Evolutionary conservation across 1,140 invertebrate species (phyloP).

Genomic region (Megalopta genalis): DNA sequence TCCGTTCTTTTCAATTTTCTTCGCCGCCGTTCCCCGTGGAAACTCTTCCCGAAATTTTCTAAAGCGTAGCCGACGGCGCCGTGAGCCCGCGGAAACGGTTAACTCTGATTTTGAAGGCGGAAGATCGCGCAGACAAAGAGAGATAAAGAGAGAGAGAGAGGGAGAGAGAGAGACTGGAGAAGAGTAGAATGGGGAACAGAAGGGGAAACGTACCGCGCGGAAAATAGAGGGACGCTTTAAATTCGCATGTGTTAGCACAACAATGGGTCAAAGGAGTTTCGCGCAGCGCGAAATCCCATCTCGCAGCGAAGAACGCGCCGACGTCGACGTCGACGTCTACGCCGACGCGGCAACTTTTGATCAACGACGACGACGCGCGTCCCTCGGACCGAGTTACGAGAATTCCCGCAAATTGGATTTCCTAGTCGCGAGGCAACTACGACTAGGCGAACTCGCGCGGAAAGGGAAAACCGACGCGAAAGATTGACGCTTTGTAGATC

Average conservation of each 20-base stretch:
- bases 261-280: slow-evolving; percentile 36
- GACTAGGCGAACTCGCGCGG: neutral
- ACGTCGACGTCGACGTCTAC: neutral
- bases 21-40: no score
- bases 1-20: neutral
- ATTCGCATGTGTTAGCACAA: slow-evolving; percentile 34
- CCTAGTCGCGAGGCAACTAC: slow-evolving; percentile 6
- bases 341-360: slow-evolving; percentile 26
- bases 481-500: neutral
- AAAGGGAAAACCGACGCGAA: neutral
- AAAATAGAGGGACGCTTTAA: slow-evolving; percentile 27
- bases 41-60: neutral
- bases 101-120: slow-evolving; percentile 1
- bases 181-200: neutral
- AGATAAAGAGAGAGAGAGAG: neutral
- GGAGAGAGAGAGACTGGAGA: neutral
- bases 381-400: neutral
- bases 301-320: neutral
- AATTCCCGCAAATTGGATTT: slow-evolving; percentile 29
- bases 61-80: slow-evolving; percentile 12
- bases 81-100: slow-evolving; percentile 24
- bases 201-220: neutral
- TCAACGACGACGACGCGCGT: slow-evolving; percentile 4
- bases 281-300: slow-evolving; percentile 2
- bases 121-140: neutral